Percentiles rank a stretch among this genome's conserved stretches.
These are phyloP conservation scores for Drosophila oshimai DNA, from an alignment of 1,140 invertebrate genomes.

Conservation along the genomic window DNA sequence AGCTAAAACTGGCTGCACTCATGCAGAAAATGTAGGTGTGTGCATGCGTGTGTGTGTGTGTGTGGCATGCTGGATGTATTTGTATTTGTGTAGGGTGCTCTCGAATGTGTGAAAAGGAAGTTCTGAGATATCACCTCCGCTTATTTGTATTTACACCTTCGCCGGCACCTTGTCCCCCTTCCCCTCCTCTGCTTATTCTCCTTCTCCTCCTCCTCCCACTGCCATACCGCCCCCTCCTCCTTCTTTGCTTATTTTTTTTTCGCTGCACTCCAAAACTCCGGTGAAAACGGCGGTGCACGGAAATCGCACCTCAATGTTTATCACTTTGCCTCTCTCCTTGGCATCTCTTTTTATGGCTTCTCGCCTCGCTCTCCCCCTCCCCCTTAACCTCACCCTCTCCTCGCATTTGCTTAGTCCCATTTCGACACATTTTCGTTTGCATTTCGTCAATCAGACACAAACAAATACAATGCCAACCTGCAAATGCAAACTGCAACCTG, in stretches of 20 bases:
- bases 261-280: slow-evolving; percentile 34
- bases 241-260: slow-evolving; percentile 5
- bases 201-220: slow-evolving; percentile 23
- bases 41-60: slow-evolving; percentile 1
- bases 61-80: slow-evolving; percentile 11
- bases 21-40: background rate
- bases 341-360: slow-evolving; percentile 52
- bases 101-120: slow-evolving; percentile 80
- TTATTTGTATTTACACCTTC: slow-evolving; percentile 81
- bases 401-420: slow-evolving; percentile 75
- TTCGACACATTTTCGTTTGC: slow-evolving; percentile 80
- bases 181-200: background rate
- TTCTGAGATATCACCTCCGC: slow-evolving; percentile 80
- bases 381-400: slow-evolving; percentile 8
- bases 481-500: slow-evolving; percentile 69
- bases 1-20: background rate
- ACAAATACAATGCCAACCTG: slow-evolving; percentile 38
- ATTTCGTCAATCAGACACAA: slow-evolving; percentile 79
- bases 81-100: slow-evolving; percentile 68
- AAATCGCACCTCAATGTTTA: slow-evolving; percentile 59
- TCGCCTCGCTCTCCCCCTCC: slow-evolving; percentile 10
- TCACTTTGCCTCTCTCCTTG: slow-evolving; percentile 17
- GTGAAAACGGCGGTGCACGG: slow-evolving; percentile 43
- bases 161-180: slow-evolving; percentile 28
- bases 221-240: background rate